Conservation (phyloP, 2,797 vertebrate genomes). For the Enteromius treurensis region DNA sequence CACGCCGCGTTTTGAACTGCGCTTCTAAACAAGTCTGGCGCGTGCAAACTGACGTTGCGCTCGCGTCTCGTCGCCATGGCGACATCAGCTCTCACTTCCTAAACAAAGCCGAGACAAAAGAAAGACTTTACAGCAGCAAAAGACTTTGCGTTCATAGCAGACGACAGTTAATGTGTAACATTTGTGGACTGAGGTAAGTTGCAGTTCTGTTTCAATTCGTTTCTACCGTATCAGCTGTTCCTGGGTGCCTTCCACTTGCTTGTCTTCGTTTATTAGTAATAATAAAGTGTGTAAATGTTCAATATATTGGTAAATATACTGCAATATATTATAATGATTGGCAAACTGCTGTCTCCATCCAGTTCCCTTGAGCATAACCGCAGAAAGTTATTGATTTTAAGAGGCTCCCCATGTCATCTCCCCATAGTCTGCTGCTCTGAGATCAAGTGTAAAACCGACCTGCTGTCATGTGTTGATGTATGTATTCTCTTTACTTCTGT, state of each 20-base stretch:
- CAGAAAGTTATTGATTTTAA: constrained; percentile 62
- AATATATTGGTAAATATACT: background rate
- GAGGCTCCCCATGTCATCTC: constrained; percentile 55
- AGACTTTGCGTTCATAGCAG: constrained; percentile 3
- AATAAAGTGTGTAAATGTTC: background rate
- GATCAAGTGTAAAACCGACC: constrained; percentile 63
- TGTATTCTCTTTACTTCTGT: constrained; percentile 38
- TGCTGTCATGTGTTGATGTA: constrained; percentile 53
- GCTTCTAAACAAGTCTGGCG: background rate
- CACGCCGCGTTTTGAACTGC: background rate
- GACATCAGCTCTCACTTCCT: constrained; percentile 27
- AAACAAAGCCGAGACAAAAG: constrained; percentile 29
- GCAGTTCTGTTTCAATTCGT: background rate
- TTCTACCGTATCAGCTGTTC: background rate
- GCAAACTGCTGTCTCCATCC: constrained; percentile 8
- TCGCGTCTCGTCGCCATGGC: constrained; percentile 30
- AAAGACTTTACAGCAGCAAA: background rate
- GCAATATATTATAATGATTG: constrained; percentile 25
- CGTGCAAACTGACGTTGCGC: background rate
- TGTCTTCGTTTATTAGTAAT: constrained; percentile 3
- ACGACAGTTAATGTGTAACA: background rate
- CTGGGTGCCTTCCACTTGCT: background rate
- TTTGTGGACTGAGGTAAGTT: constrained; percentile 10
- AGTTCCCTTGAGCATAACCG: constrained; percentile 42
- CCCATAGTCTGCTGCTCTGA: constrained; percentile 48